Percentiles rank a stretch among this genome's conserved stretches.
These are phyloP conservation scores for Neria commutata DNA, from an alignment of 2,888 invertebrate genomes.

Conservation along the genomic window DNA sequence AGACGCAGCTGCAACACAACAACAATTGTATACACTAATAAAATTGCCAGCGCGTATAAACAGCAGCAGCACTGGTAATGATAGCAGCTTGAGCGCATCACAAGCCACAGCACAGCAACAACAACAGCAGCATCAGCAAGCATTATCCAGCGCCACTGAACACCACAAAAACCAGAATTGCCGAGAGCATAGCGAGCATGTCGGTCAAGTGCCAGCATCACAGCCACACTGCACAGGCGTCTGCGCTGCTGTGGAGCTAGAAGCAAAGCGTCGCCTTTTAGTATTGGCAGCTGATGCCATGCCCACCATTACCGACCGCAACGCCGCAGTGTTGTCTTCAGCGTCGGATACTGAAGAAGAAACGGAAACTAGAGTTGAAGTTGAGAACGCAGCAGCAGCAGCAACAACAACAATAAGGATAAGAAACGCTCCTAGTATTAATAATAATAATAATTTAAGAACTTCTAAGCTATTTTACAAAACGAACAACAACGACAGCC, in stretches of 20 bases:
- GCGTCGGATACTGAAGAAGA: slow-evolving; percentile 26
- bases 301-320: slow-evolving; percentile 32
- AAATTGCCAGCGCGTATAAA: slow-evolving; percentile 54
- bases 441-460: neutral
- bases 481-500: slow-evolving; percentile 21
- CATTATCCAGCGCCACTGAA: slow-evolving; percentile 27
- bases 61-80: slow-evolving; percentile 57
- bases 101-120: slow-evolving; percentile 41
- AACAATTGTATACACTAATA: slow-evolving; percentile 32
- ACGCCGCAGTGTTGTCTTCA: too few relatives aligned
- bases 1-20: slow-evolving; percentile 29
- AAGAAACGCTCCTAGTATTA: slow-evolving; percentile 14
- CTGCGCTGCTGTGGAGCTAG: neutral
- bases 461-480: neutral
- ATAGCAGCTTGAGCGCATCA: slow-evolving; percentile 47
- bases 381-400: slow-evolving; percentile 28
- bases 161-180: slow-evolving; percentile 29
- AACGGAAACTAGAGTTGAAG: slow-evolving; percentile 19
- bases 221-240: slow-evolving; percentile 13
- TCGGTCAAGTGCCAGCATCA: slow-evolving; percentile 19
- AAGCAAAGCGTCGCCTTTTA: neutral
- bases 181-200: slow-evolving; percentile 8
- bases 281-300: slow-evolving; percentile 14
- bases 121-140: slow-evolving; percentile 33
- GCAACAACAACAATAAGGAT: slow-evolving; percentile 33